Evolutionary conservation across 1,140 invertebrate genomes (phyloP).

Genomic region (Drosophila insularis): DNA sequence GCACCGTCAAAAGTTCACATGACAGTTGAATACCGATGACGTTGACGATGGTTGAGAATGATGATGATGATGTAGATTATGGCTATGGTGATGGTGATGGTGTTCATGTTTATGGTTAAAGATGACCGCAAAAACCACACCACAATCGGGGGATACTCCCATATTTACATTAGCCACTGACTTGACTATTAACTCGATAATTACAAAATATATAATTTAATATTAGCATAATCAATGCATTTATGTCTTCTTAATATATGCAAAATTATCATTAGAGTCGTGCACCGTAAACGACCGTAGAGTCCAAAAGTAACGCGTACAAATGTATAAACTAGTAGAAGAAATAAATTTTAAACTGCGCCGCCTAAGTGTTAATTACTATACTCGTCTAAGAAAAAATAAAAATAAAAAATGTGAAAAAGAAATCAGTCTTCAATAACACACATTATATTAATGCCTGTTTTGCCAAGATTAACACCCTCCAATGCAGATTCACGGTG

Average conservation of each 20-base stretch:
- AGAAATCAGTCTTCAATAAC: constrained; percentile 85
- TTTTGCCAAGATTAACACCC: constrained; percentile 89
- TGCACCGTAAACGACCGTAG: background rate
- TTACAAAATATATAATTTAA: constrained; percentile 76
- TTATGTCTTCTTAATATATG: background rate
- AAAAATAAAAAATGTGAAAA: too few relatives aligned
- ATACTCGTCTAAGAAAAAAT: too few relatives aligned
- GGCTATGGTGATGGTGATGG: background rate
- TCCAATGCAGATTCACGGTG: constrained; percentile 91
- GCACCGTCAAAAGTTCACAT: constrained; percentile 44
- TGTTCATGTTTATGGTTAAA: background rate
- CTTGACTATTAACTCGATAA: constrained; percentile 64
- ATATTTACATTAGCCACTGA: constrained; percentile 43
- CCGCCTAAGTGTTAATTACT: too few relatives aligned
- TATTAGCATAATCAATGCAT: constrained; percentile 37
- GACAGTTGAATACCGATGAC: constrained; percentile 26
- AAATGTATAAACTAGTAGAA: too few relatives aligned
- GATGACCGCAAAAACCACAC: constrained; percentile 61
- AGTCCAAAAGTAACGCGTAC: background rate
- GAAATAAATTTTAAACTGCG: too few relatives aligned
- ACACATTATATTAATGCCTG: constrained; percentile 91
- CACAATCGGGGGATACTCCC: background rate
- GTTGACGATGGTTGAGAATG: too few relatives aligned
- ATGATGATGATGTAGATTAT: too few relatives aligned
- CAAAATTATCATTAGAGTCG: constrained; percentile 24